These are phyloP conservation scores for Mellilla xanthometata DNA, from an alignment of 2,888 invertebrate genomes.

Conservation along the genomic window DNA sequence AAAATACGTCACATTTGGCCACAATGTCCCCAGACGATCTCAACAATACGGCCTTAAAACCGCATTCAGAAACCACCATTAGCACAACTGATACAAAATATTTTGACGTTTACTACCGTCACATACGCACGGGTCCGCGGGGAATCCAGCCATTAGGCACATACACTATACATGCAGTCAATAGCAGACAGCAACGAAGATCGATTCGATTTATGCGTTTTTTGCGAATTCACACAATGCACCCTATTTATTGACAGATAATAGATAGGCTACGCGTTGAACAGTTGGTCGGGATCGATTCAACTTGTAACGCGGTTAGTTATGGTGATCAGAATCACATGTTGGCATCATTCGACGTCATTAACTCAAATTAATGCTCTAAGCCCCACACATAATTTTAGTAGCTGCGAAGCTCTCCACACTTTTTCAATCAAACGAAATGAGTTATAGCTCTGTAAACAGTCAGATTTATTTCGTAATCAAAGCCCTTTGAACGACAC, in stretches of 20 bases:
- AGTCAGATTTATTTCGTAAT: slow-evolving; percentile 19
- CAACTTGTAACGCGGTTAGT: slow-evolving; percentile 73
- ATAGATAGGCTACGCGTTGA: slow-evolving; percentile 57
- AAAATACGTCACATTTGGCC: slow-evolving; percentile 59
- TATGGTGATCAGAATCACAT: slow-evolving; percentile 79
- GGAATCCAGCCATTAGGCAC: slow-evolving; percentile 60
- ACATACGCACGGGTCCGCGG: slow-evolving; percentile 71
- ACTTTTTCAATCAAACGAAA: slow-evolving; percentile 16
- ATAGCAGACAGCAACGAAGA: slow-evolving; percentile 71
- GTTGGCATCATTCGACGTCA: slow-evolving; percentile 55
- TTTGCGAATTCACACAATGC: slow-evolving; percentile 70
- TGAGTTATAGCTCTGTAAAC: slow-evolving; percentile 30
- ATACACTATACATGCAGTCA: slow-evolving; percentile 57
- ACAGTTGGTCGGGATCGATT: slow-evolving; percentile 73
- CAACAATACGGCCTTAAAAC: slow-evolving; percentile 71
- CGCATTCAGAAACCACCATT: slow-evolving; percentile 69
- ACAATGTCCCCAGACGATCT: slow-evolving; percentile 54
- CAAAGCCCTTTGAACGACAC: slow-evolving; percentile 19
- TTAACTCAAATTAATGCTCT: slow-evolving; percentile 41
- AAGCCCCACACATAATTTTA: slow-evolving; percentile 19
- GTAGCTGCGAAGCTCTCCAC: slow-evolving; percentile 22
- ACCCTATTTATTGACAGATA: slow-evolving; percentile 77
- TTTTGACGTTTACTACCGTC: slow-evolving; percentile 73
- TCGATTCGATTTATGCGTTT: slow-evolving; percentile 80
- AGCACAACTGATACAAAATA: slow-evolving; percentile 78